phyloP scores from a whole-genome alignment of 1,140 invertebrate species.

The Chrysomallon squamiferum region DNA sequence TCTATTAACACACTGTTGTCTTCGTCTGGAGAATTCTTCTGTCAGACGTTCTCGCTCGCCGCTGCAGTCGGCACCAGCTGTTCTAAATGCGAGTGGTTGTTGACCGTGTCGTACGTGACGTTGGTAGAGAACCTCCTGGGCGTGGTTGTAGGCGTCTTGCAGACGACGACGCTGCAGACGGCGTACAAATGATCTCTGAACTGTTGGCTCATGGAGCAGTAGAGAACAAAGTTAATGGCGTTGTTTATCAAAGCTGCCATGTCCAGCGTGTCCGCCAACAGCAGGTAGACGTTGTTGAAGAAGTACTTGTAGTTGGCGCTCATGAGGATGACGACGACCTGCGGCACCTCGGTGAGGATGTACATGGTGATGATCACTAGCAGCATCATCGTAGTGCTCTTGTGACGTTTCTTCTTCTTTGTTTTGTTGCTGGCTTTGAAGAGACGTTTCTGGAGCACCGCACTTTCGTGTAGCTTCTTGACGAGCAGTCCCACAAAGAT shows the following conservation, averaged over 20 bases:
- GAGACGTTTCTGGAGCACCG: slow-evolving; percentile 38
- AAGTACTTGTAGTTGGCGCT: slow-evolving; percentile 35
- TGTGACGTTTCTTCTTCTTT: slow-evolving; percentile 13
- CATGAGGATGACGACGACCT: slow-evolving; percentile 60
- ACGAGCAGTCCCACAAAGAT: slow-evolving; percentile 60
- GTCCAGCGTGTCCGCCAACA: slow-evolving; percentile 87
- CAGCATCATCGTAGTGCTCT: slow-evolving; percentile 71
- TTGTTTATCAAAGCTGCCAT: slow-evolving; percentile 88
- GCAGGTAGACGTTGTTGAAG: slow-evolving; percentile 58
- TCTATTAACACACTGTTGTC: too few relatives aligned
- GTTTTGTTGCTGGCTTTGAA: slow-evolving; percentile 24
- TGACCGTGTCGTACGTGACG: slow-evolving; percentile 15
- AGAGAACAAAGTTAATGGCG: slow-evolving; percentile 89
- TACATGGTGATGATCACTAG: slow-evolving; percentile 70
- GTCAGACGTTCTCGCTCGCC: slow-evolving; percentile 4
- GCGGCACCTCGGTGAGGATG: slow-evolving; percentile 82
- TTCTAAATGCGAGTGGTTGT: slow-evolving; percentile 11
- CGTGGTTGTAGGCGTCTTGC: not conserved
- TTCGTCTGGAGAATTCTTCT: too few relatives aligned
- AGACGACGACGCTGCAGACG: not conserved
- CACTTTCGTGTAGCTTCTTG: slow-evolving; percentile 57
- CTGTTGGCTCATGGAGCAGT: slow-evolving; percentile 91
- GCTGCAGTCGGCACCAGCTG: slow-evolving; percentile 10
- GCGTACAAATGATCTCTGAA: slow-evolving; percentile 77
- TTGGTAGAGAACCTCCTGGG: slow-evolving; percentile 9